These are phyloP conservation scores for Chaetops frenatus DNA, from an alignment of 2,113 vertebrate genomes.

Conservation along the genomic window DNA sequence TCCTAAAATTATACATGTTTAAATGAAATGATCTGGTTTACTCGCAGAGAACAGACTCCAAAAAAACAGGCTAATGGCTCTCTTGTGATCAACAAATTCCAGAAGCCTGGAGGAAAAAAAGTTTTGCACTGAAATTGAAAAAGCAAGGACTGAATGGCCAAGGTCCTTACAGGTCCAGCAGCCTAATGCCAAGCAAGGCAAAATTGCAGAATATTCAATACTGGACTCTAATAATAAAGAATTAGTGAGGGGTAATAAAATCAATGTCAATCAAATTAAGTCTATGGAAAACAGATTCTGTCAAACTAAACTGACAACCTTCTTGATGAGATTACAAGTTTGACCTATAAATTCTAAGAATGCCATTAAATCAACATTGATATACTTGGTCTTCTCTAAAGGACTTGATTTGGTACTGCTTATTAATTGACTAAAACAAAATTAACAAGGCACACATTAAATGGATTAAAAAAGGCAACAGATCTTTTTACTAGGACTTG, in stretches of 20 bases:
- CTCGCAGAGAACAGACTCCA: neutral
- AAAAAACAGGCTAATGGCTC: neutral
- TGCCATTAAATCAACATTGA: neutral
- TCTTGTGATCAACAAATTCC: neutral
- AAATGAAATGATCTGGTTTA: neutral
- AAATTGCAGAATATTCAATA: neutral
- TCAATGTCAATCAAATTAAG: slow-evolving; percentile 22
- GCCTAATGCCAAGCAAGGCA: neutral
- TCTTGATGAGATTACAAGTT: slow-evolving; percentile 18
- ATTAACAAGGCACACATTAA: slow-evolving; percentile 11
- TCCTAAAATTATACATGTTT: neutral
- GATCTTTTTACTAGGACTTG: neutral
- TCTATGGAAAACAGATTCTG: slow-evolving; percentile 1
- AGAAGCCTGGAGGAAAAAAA: neutral
- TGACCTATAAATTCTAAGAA: slow-evolving; percentile 7
- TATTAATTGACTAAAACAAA: slow-evolving; percentile 9
- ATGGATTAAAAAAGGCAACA: neutral
- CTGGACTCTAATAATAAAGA: neutral
- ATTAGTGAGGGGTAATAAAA: slow-evolving; percentile 16
- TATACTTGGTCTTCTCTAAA: neutral
- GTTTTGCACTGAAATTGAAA: neutral
- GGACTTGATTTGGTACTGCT: neutral
- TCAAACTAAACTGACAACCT: slow-evolving; percentile 18
- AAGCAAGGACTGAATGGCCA: neutral
- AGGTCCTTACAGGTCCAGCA: neutral